These are phyloP conservation scores for Dipus sagitta DNA, from an alignment of 2,797 vertebrate species.

Conservation along the genomic window DNA sequence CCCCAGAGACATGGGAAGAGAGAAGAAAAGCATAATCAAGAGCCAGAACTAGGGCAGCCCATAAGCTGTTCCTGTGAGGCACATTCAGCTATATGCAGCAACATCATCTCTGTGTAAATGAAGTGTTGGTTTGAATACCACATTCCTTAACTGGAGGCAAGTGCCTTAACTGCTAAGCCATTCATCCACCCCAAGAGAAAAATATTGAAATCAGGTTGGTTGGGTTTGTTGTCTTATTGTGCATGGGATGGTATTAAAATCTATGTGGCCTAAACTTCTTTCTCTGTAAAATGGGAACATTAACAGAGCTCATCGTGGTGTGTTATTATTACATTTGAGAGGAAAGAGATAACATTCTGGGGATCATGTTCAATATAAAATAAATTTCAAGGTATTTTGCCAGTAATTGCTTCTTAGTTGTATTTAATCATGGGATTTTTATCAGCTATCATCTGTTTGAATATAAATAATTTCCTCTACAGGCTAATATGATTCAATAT, in stretches of 20 bases:
- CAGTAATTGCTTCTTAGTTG: background rate
- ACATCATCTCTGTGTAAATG: background rate
- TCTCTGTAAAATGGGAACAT: background rate
- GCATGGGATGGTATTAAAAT: background rate
- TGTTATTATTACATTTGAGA: background rate
- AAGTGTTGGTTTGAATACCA: background rate
- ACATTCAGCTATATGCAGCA: background rate
- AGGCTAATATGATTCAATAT: background rate
- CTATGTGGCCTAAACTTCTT: background rate
- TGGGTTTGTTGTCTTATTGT: background rate
- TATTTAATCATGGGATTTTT: background rate
- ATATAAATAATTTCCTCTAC: background rate
- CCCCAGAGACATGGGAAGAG: background rate
- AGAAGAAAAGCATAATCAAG: background rate
- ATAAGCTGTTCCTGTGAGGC: background rate
- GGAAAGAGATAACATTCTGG: background rate
- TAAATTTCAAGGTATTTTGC: slow-evolving; percentile 30
- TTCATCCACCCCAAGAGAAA: no score
- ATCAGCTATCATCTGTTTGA: background rate
- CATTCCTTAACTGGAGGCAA: background rate
- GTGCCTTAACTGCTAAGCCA: no score
- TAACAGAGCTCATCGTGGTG: background rate
- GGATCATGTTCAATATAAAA: background rate
- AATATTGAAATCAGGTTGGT: background rate
- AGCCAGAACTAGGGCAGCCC: background rate